These are phyloP conservation scores for Lasius platythorax DNA, from an alignment of 2,888 invertebrate genomes.

Conservation along the genomic window DNA sequence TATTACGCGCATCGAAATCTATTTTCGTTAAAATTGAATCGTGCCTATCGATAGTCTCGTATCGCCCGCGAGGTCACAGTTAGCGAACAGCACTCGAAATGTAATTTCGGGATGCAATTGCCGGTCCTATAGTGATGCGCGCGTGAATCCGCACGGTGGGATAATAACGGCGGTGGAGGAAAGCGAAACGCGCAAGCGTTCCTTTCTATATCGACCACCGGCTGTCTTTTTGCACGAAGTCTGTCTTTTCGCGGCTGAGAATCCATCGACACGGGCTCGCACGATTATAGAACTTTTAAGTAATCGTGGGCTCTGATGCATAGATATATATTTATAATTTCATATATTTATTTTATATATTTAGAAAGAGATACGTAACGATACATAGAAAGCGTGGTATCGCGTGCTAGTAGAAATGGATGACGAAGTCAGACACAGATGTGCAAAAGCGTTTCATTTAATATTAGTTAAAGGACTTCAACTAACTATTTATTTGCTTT, in stretches of 20 bases:
- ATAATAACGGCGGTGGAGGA: slow-evolving; percentile 67
- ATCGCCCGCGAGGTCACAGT: slow-evolving; percentile 35
- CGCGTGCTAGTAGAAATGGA: background rate
- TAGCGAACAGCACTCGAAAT: slow-evolving; percentile 30
- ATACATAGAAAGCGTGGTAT: background rate
- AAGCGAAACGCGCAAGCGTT: slow-evolving; percentile 78
- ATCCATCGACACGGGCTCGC: slow-evolving; percentile 39
- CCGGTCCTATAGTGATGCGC: slow-evolving; percentile 23
- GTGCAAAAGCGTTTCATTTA: background rate
- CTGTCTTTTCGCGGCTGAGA: slow-evolving; percentile 61
- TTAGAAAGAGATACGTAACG: background rate
- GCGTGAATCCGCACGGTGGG: slow-evolving; percentile 59
- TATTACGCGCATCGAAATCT: slow-evolving; percentile 10
- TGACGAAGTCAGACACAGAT: background rate
- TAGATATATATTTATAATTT: background rate
- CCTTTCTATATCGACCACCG: slow-evolving; percentile 76
- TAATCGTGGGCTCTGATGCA: background rate
- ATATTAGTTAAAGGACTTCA: slow-evolving; percentile 38
- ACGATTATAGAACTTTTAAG: slow-evolving; percentile 43
- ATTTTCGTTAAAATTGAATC: slow-evolving; percentile 43
- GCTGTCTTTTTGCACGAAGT: slow-evolving; percentile 64
- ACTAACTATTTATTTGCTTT: slow-evolving; percentile 12
- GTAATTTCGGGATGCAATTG: slow-evolving; percentile 54
- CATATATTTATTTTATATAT: background rate
- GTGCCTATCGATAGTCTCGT: slow-evolving; percentile 34